Percentiles rank a stretch among this genome's conserved stretches.
Conservation (phyloP, 1,140 invertebrate species). For the Elymnias hypermnestra region DNA sequence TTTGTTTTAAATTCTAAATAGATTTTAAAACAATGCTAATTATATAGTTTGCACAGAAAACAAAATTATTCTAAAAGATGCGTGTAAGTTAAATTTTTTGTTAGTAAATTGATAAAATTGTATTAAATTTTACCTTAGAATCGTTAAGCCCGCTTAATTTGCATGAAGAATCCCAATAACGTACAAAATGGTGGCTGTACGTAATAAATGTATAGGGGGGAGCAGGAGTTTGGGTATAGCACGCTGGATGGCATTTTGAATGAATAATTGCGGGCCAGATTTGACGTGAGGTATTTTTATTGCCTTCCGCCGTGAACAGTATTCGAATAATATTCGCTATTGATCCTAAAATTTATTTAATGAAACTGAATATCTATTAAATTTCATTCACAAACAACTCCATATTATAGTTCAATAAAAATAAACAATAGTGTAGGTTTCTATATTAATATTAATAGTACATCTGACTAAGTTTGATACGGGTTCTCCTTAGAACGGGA, state of each 20-base stretch:
- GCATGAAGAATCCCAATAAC: slow-evolving; percentile 25
- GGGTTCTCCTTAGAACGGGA: too few relatives aligned
- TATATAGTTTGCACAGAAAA: too few relatives aligned
- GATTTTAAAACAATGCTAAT: too few relatives aligned
- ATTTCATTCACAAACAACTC: too few relatives aligned
- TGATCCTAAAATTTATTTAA: slow-evolving; percentile 12
- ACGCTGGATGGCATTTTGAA: slow-evolving; percentile 57
- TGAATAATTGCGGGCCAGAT: slow-evolving; percentile 65
- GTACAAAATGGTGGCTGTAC: slow-evolving; percentile 18
- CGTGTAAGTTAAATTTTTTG: neutral
- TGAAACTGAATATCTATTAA: too few relatives aligned
- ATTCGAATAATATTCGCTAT: slow-evolving; percentile 40
- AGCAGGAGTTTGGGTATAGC: slow-evolving; percentile 29
- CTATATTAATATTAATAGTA: too few relatives aligned
- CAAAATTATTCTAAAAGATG: neutral
- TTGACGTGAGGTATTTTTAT: slow-evolving; percentile 68
- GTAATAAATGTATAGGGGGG: slow-evolving; percentile 19
- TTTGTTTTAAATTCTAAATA: too few relatives aligned
- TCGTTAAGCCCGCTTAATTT: slow-evolving; percentile 20
- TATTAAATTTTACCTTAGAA: slow-evolving; percentile 14
- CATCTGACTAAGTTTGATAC: too few relatives aligned
- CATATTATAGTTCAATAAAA: too few relatives aligned
- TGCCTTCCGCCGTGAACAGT: slow-evolving; percentile 43
- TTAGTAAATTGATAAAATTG: slow-evolving; percentile 1
- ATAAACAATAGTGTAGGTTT: too few relatives aligned